Evolutionary conservation across 2,113 vertebrate genomes (phyloP), one percentile per base, ranked within the genome.

Genomic region (Dromiciops gliroides): DNA sequence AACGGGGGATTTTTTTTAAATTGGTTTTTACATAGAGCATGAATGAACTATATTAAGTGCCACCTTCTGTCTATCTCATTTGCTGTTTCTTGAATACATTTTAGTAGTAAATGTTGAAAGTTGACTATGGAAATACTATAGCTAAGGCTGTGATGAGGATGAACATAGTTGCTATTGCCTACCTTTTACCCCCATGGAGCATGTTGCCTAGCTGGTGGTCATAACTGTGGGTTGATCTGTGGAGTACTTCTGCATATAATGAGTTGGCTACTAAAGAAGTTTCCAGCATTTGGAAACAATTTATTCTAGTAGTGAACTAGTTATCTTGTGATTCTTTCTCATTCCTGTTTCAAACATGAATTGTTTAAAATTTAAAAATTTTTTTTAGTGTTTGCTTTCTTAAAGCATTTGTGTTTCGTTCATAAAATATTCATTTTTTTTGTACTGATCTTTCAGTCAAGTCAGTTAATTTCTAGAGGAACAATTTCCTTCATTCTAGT

Each of bases 231-330:
- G 95, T 92, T 97, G 96, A 95, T 75, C 51, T 95, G 96, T 96
- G 91, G 52, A 94, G 67, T 95, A 88, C 75, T 93, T 52, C 97
- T 91, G 91, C 95, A 97, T 94, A 97, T 97, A 97, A 96, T 97
- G 97, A 97, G 92, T 53, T 97, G 97, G 96, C 97, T 95, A 28
- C 92, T 91, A 48, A 48, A 96, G 97, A 94, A 92, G 67, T 97
- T 96, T 97, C 94, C 93, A 97, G 95, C 97, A 96, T 97, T 98
- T 96, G 97, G 95, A 97, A 97, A 95, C 95, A 96, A 51, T 98
- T 98, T 97, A 97, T 94, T 95, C 91, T 90, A 94, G 96, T 90
- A 94, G 96, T 51, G 95, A 96, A 95, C 50, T 96, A 92, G 94
- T 97, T 96, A 93, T 95, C 94, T 96, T 97, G 95, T 95, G 95